phyloP scores from a whole-genome alignment of 2,113 vertebrate species.

The Hassar affinis region DNA sequence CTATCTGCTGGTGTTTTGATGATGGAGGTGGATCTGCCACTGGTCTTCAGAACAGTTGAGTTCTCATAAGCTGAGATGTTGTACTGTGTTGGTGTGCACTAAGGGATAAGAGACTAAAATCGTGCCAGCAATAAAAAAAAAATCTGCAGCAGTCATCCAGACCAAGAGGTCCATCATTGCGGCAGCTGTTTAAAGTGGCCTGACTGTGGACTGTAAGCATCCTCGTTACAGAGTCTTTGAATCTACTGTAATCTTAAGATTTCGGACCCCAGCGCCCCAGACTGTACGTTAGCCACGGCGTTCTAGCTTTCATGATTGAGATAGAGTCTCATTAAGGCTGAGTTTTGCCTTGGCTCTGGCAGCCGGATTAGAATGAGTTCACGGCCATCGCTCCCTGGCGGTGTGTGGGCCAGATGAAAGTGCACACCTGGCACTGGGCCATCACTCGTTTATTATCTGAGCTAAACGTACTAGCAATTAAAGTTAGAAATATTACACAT shows the following conservation, averaged over 20 bases:
- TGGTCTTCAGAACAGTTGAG: background rate
- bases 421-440: slow-evolving; percentile 10
- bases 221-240: background rate
- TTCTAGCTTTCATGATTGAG: background rate
- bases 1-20: background rate
- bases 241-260: background rate
- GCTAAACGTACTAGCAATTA: slow-evolving; percentile 16
- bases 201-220: too few species aligned
- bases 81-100: background rate
- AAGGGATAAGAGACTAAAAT: background rate
- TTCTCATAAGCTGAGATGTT: background rate
- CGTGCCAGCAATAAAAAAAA: too few species aligned
- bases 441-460: slow-evolving; percentile 5
- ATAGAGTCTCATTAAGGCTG: background rate
- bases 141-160: background rate
- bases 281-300: background rate
- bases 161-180: background rate
- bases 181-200: background rate
- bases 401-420: slow-evolving; percentile 17
- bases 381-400: background rate
- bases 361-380: slow-evolving; percentile 4
- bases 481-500: slow-evolving; percentile 25
- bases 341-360: background rate
- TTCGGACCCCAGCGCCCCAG: too few species aligned
- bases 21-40: background rate